Evolutionary conservation across 2,888 invertebrate species (phyloP).

Genomic region (Eurytoma adleriae): DNA sequence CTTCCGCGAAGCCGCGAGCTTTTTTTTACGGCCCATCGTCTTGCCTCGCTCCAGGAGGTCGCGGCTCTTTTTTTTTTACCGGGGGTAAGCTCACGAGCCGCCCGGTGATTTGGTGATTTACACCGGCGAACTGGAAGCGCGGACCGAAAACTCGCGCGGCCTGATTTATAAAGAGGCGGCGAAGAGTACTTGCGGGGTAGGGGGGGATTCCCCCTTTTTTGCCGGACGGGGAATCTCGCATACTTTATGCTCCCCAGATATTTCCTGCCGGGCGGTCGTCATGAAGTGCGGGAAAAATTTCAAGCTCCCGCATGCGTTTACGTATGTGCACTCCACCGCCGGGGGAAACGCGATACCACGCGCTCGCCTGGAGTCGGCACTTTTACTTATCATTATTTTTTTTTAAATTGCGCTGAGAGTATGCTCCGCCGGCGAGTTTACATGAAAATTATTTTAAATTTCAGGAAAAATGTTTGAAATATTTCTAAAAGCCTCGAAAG

Average conservation of each 20-base stretch:
- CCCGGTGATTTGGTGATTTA: slow-evolving; percentile 36
- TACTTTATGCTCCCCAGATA: slow-evolving; percentile 31
- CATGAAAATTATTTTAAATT: too few species aligned
- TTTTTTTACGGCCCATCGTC: neutral
- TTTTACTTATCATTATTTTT: too few species aligned
- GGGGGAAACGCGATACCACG: neutral
- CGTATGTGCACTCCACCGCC: neutral
- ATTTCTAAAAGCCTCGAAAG: too few species aligned
- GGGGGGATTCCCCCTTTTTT: slow-evolving; percentile 9
- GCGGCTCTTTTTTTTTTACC: neutral
- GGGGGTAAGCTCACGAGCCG: slow-evolving; percentile 16
- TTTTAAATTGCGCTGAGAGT: too few species aligned
- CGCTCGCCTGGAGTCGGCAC: too few species aligned
- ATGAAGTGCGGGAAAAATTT: slow-evolving; percentile 1
- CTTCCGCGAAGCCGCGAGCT: neutral
- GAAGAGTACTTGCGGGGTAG: neutral
- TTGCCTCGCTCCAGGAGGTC: neutral
- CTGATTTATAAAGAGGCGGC: slow-evolving; percentile 23
- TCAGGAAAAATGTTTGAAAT: too few species aligned
- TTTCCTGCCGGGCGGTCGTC: neutral
- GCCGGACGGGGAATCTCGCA: slow-evolving; percentile 18
- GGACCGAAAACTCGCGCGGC: slow-evolving; percentile 2
- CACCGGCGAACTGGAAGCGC: slow-evolving; percentile 9
- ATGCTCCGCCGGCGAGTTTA: too few species aligned
- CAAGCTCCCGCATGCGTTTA: neutral